Evolutionary conservation across 2,113 vertebrate species (phyloP).

Genomic region (Phyllopteryx taeniolatus): DNA sequence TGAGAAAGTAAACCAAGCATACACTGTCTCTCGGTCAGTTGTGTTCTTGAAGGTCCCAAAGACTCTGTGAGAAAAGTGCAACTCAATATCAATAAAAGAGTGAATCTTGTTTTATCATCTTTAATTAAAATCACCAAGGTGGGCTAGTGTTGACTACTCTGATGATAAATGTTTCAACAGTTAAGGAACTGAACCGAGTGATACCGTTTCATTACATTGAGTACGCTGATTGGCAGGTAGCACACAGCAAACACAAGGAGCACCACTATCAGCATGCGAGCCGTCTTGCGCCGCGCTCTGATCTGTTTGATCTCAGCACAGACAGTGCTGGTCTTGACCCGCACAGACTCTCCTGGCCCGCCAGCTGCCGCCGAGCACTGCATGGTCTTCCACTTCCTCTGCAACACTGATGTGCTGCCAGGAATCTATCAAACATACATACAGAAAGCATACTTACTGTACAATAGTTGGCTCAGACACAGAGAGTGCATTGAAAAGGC

Average conservation of each 20-base stretch:
- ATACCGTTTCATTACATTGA: slow-evolving; percentile 96
- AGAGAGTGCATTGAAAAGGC: not conserved
- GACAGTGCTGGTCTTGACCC: slow-evolving; percentile 78
- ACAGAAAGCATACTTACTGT: slow-evolving; percentile 5
- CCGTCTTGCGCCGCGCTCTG: slow-evolving; percentile 87
- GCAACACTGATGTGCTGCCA: slow-evolving; percentile 85
- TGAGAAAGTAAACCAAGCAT: slow-evolving; percentile 95
- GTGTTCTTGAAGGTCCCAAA: slow-evolving; percentile 90
- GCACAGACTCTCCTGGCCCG: slow-evolving; percentile 72
- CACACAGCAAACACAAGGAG: slow-evolving; percentile 93
- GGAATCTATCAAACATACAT: slow-evolving; percentile 79
- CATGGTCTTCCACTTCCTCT: slow-evolving; percentile 87
- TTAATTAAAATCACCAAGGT: not conserved
- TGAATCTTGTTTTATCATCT: not conserved
- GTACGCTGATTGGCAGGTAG: slow-evolving; percentile 94
- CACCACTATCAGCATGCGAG: slow-evolving; percentile 95
- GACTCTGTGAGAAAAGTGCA: slow-evolving; percentile 74
- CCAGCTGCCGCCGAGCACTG: slow-evolving; percentile 72
- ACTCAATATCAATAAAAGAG: not conserved
- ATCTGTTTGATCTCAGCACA: slow-evolving; percentile 96
- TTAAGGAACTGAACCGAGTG: not conserved
- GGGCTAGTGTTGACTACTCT: not conserved
- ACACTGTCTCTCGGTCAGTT: slow-evolving; percentile 88
- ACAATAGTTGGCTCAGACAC: not conserved
- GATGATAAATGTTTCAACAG: not conserved